Evolutionary conservation across 2,113 vertebrate species (phyloP).

Genomic region (Nibea coibor): DNA sequence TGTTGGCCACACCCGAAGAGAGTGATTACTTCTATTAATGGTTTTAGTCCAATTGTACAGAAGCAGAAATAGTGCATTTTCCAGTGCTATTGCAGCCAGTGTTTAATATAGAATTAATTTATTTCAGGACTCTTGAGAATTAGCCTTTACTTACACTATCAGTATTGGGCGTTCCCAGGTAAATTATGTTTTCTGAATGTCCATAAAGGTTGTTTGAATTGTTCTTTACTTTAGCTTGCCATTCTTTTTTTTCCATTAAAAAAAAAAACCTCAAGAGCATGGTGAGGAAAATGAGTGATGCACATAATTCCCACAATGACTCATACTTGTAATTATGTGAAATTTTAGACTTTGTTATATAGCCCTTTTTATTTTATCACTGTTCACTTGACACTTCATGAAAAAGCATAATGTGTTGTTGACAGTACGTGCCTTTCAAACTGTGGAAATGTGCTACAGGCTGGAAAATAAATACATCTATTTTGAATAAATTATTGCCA

Average conservation of each 20-base stretch:
- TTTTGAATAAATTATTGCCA: slow-evolving; percentile 79
- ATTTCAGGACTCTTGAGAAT: slow-evolving; percentile 57
- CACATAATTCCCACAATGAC: slow-evolving; percentile 60
- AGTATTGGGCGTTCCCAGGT: slow-evolving; percentile 65
- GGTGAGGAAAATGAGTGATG: slow-evolving; percentile 48
- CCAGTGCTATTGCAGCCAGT: slow-evolving; percentile 39
- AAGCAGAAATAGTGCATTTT: slow-evolving; percentile 13
- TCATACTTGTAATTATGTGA: slow-evolving; percentile 49
- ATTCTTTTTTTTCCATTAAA: background rate
- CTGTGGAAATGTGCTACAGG: slow-evolving; percentile 73
- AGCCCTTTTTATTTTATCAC: slow-evolving; percentile 69
- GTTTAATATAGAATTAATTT: slow-evolving; percentile 75
- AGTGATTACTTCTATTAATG: background rate
- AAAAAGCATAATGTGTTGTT: slow-evolving; percentile 59
- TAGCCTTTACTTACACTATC: slow-evolving; percentile 54
- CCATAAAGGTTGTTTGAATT: slow-evolving; percentile 23
- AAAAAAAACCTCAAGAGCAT: slow-evolving; percentile 17
- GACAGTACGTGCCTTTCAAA: slow-evolving; percentile 83
- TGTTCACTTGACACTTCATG: slow-evolving; percentile 61
- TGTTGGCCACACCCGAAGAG: background rate
- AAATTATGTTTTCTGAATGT: slow-evolving; percentile 34
- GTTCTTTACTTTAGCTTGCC: slow-evolving; percentile 27
- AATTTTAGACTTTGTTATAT: slow-evolving; percentile 59
- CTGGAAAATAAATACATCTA: slow-evolving; percentile 82
- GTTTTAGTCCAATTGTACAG: slow-evolving; percentile 33